These are phyloP conservation scores for Archilochus colubris DNA, from an alignment of 2,113 vertebrate species.

Conservation along the genomic window DNA sequence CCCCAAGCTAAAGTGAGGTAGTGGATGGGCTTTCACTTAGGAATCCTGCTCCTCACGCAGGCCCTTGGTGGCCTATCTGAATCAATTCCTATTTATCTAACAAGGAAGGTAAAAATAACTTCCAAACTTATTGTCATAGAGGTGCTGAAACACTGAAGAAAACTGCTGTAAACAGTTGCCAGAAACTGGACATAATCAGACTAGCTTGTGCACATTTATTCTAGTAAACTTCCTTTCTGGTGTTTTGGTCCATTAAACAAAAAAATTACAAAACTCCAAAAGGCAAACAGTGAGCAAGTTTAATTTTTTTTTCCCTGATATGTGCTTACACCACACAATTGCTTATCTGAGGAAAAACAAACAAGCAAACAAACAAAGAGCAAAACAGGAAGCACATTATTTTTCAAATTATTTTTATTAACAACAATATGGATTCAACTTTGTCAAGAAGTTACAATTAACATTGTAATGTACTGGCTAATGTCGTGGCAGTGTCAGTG, in stretches of 20 bases:
- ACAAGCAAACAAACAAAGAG: too few relatives aligned
- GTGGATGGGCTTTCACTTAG: background rate
- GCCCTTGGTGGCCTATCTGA: rapidly evolving
- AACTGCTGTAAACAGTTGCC: background rate
- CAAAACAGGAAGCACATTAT: background rate
- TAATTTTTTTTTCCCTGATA: background rate
- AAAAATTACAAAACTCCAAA: background rate
- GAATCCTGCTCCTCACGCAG: background rate
- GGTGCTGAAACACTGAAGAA: background rate
- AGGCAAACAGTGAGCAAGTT: background rate
- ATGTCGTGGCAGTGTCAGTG: constrained; percentile 56
- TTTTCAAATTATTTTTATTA: constrained; percentile 72
- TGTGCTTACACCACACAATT: background rate
- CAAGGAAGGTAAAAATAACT: background rate
- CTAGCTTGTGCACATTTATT: background rate
- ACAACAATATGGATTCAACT: constrained; percentile 75
- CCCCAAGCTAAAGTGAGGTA: background rate
- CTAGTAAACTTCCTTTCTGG: background rate
- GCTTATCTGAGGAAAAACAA: background rate
- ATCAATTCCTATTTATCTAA: background rate
- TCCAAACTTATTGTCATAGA: background rate
- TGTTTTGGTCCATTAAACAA: background rate
- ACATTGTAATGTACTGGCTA: constrained; percentile 66
- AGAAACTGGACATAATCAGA: background rate
- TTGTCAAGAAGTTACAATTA: constrained; percentile 72